Percentiles rank a stretch among this genome's conserved stretches.
These are phyloP conservation scores for Limnephilus auricula DNA, from an alignment of 2,888 invertebrate genomes.

Conservation along the genomic window DNA sequence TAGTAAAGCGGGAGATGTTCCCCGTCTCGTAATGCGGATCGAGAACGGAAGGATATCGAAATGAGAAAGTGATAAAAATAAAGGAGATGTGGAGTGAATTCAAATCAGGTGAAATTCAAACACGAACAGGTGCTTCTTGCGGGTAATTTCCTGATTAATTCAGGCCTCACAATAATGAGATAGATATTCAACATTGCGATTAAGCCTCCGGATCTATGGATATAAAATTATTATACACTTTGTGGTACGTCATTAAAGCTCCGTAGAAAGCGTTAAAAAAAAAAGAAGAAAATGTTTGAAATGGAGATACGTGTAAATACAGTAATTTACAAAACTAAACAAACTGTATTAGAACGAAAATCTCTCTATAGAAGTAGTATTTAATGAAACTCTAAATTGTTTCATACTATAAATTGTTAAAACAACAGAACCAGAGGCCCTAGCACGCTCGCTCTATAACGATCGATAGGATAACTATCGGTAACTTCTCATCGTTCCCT, in stretches of 20 bases:
- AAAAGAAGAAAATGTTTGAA: no score
- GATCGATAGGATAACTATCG: no score
- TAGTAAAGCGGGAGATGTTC: not conserved
- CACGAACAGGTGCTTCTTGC: not conserved
- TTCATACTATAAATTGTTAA: no score
- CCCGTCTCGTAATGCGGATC: not conserved
- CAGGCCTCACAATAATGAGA: constrained; percentile 7
- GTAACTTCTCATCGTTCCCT: no score
- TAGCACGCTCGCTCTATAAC: no score
- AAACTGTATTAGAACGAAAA: no score
- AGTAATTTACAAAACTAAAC: no score
- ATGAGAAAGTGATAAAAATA: constrained; percentile 17
- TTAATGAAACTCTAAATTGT: no score
- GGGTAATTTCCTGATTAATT: constrained; percentile 1
- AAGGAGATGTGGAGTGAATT: constrained; percentile 8
- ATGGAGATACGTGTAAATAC: no score
- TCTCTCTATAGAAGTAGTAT: no score
- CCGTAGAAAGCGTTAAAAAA: no score
- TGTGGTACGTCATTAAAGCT: not conserved
- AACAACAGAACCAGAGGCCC: no score
- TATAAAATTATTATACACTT: not conserved
- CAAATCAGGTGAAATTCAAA: not conserved
- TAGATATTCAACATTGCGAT: not conserved
- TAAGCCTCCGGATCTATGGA: not conserved
- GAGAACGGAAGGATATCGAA: not conserved